These are phyloP conservation scores for Nesidiocoris tenuis DNA, from an alignment of 2,888 invertebrate species.

Conservation along the genomic window DNA sequence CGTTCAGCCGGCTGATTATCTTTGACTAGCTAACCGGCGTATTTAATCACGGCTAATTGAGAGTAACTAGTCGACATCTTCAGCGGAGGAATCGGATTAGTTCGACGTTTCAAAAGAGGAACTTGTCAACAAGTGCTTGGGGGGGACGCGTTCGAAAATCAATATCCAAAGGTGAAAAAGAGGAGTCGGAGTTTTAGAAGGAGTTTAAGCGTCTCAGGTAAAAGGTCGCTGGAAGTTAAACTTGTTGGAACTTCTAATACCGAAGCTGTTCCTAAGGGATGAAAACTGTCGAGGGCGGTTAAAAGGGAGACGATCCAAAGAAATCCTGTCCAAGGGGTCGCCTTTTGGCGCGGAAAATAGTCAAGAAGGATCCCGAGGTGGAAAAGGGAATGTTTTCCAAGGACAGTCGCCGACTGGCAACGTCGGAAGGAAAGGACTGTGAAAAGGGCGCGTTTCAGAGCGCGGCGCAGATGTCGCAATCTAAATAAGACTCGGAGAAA, in stretches of 20 bases:
- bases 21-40: too few species aligned
- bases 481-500: conserved; percentile 17
- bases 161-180: background rate
- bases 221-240: background rate
- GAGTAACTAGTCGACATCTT: background rate
- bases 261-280: background rate
- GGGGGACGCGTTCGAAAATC: background rate
- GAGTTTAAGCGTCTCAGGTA: background rate
- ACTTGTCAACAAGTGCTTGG: background rate
- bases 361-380: background rate
- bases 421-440: background rate
- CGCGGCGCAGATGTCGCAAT: conserved; percentile 9
- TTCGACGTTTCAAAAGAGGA: background rate
- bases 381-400: background rate
- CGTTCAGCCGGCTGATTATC: background rate
- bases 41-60: background rate
- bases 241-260: background rate
- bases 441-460: background rate
- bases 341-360: background rate
- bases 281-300: background rate
- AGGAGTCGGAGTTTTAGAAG: background rate
- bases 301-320: too few species aligned
- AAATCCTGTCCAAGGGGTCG: background rate
- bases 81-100: background rate
- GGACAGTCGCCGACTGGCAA: background rate